These are phyloP conservation scores for Microtus agrestis DNA, from an alignment of 2,797 vertebrate genomes.

Conservation along the genomic window DNA sequence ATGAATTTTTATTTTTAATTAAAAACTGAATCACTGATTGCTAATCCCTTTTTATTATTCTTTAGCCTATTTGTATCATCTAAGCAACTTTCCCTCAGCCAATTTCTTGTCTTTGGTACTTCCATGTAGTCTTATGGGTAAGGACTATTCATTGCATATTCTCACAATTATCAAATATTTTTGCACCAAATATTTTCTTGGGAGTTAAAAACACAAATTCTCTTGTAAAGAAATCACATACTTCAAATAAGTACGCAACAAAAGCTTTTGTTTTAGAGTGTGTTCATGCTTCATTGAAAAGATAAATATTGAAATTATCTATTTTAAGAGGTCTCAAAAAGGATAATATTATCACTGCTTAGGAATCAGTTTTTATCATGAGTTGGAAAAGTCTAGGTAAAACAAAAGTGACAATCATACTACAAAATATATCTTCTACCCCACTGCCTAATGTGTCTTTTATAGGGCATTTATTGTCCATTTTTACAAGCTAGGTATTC, in stretches of 20 bases:
- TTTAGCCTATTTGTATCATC: conserved; percentile 54
- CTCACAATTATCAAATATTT: conserved; percentile 32
- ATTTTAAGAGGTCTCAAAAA: background rate
- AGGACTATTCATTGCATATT: conserved; percentile 20
- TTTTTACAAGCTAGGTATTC: background rate
- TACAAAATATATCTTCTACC: background rate
- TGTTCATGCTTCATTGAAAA: conserved; percentile 44
- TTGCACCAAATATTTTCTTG: conserved; percentile 30
- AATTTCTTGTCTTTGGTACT: background rate
- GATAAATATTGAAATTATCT: conserved; percentile 57
- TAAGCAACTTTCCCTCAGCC: conserved; percentile 43
- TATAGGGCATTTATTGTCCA: background rate
- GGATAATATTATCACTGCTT: conserved; percentile 2
- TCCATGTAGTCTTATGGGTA: background rate
- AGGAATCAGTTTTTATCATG: conserved; percentile 35
- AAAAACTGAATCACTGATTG: conserved; percentile 70
- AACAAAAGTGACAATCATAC: conserved; percentile 1
- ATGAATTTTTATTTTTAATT: conserved; percentile 85
- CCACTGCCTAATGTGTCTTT: background rate
- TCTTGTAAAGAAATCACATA: conserved; percentile 33
- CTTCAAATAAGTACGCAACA: background rate
- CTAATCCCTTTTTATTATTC: conserved; percentile 69
- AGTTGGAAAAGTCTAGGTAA: background rate
- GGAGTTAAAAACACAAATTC: background rate
- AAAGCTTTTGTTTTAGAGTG: conserved; percentile 35